These are phyloP conservation scores for Melanophora roralis DNA, from an alignment of 2,888 invertebrate species.

Conservation along the genomic window DNA sequence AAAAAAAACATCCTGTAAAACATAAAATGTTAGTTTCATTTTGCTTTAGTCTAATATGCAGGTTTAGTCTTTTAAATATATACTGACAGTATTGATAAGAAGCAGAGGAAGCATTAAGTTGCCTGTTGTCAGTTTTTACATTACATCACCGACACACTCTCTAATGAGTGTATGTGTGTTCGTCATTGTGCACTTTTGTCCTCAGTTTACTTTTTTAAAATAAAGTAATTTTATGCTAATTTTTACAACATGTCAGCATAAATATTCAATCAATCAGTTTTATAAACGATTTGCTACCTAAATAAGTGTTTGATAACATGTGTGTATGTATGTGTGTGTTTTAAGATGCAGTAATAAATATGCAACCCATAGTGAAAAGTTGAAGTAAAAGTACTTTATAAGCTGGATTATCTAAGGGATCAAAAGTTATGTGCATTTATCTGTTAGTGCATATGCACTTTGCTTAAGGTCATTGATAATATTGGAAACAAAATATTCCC, in stretches of 20 bases:
- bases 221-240: conserved; percentile 54
- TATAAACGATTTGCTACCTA: conserved; percentile 28
- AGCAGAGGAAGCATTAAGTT: not conserved
- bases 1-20: not conserved
- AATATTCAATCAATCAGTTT: conserved; percentile 63
- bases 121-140: not conserved
- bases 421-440: too few relatives aligned
- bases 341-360: not conserved
- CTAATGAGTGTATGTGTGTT: not conserved
- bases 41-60: not conserved
- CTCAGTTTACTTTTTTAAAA: conserved; percentile 4
- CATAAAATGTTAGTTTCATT: conserved; percentile 21
- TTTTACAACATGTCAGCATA: conserved; percentile 61
- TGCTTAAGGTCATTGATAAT: too few relatives aligned
- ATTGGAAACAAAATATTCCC: too few relatives aligned
- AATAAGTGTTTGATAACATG: not conserved
- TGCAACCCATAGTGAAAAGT: not conserved
- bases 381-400: conserved; percentile 25
- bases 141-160: conserved; percentile 16
- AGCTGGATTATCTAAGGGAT: not conserved
- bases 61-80: not conserved
- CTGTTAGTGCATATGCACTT: too few relatives aligned
- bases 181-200: not conserved
- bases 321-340: not conserved
- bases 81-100: conserved; percentile 25